Evolutionary conservation across 1,140 invertebrate species (phyloP), one percentile per base, ranked within the genome.

Genomic region (Drosophila mojavensis): DNA sequence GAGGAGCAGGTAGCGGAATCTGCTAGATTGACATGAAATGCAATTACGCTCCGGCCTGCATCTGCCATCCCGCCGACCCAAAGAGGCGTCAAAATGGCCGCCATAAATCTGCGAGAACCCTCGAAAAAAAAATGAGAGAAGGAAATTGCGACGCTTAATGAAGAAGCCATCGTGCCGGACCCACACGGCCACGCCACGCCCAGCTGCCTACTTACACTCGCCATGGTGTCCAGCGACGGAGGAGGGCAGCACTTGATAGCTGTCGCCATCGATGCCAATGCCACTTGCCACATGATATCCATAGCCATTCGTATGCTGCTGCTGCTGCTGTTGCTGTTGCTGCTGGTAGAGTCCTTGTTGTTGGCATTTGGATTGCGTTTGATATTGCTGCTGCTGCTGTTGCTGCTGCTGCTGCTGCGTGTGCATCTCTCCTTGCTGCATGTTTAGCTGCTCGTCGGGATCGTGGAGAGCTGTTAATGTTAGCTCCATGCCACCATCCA

Each of bases 201-300:
- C 48, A 50, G 50, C 61, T 54, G 63, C 41, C 60, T 89, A 89
- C 84, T 89, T 78, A 89, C 84, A 89, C 84, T 89, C 84, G 75
- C 78, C 84, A 79, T 70, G 81, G 54, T 82, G 78, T 71, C 75
- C 78, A 43, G 75, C 81, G 53, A 56, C 81, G 78, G 90, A 77
- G 78, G 90, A 77, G 48, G 90, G 90, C 83, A 91, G 75, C 80
- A 91, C 90, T 91, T 91, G 90, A 88, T 91, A 91, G 90, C 80
- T 91, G 73, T 91, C 90, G 67, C 90, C 59, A 75, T 90, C 90
- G 68, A 81, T 73, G 74, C 90, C 90, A 69, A 91, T 90, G 74
- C 80, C 86, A 89, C 86, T 91, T 91, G 90, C 90, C 90, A 91
- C 86, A 82, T 91, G 90, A 89, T 91, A 91, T 73, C 90, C 90